phyloP scores from a whole-genome alignment of 2,888 invertebrate species.

The Brachypalpus laphriformis region DNA sequence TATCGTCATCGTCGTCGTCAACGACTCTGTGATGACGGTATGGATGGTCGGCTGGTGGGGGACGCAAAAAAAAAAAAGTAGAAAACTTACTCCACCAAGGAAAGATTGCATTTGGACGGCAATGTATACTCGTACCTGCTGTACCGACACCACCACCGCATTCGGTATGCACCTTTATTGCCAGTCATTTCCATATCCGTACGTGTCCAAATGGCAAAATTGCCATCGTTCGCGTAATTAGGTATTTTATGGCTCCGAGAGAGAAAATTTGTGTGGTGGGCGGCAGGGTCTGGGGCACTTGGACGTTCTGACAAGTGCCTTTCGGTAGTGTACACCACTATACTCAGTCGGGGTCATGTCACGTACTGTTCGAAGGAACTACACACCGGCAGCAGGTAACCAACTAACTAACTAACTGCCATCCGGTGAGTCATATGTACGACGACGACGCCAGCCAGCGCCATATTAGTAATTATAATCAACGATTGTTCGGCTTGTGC shows the following conservation, averaged over 20 bases:
- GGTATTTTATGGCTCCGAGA: conserved; percentile 52
- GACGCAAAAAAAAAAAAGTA: neutral
- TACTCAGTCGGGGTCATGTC: conserved; percentile 64
- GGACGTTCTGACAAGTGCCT: neutral
- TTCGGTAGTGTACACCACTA: neutral
- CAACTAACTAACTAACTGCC: conserved; percentile 56
- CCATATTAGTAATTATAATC: conserved; percentile 59
- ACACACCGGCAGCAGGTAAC: conserved; percentile 43
- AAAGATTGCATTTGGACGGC: conserved; percentile 64
- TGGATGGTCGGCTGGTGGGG: neutral
- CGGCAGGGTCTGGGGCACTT: conserved; percentile 6
- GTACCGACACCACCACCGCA: conserved; percentile 11
- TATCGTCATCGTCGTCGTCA: conserved; percentile 52
- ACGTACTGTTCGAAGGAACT: conserved; percentile 64
- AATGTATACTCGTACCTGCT: conserved; percentile 32
- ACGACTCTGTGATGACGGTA: conserved; percentile 27
- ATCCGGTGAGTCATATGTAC: conserved; percentile 67
- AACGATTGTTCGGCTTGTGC: conserved; percentile 52
- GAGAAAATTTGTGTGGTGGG: neutral
- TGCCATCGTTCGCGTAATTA: conserved; percentile 70
- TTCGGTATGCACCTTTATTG: conserved; percentile 72
- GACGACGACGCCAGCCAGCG: conserved; percentile 15
- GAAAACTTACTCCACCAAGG: conserved; percentile 23
- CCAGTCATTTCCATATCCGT: conserved; percentile 70
- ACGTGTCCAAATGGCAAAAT: conserved; percentile 73